phyloP scores from a whole-genome alignment of 2,113 vertebrate species.

The Notarius lentiginosus region DNA sequence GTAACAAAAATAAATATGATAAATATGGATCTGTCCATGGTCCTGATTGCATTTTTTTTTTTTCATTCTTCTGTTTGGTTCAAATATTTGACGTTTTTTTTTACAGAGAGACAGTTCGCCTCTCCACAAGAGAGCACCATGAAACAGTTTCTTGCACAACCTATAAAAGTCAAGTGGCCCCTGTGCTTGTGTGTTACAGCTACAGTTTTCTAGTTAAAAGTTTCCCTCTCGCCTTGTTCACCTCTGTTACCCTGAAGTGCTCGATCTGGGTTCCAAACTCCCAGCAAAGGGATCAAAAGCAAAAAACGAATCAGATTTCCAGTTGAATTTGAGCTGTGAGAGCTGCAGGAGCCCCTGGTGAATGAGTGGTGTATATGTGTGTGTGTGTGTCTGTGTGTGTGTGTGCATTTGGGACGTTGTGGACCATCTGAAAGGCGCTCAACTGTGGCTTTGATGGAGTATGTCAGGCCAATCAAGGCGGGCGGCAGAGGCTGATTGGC shows the following conservation, averaged over 20 bases:
- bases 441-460: slow-evolving; percentile 75
- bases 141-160: slow-evolving; percentile 19
- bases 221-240: slow-evolving; percentile 33
- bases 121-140: slow-evolving; percentile 2
- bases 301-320: slow-evolving; percentile 33
- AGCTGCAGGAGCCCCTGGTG: slow-evolving; percentile 20
- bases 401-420: slow-evolving; percentile 58
- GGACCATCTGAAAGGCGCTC: slow-evolving; percentile 53
- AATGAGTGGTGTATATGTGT: not conserved
- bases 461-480: slow-evolving; percentile 79
- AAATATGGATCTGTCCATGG: slow-evolving; percentile 42
- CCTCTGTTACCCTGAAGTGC: slow-evolving; percentile 34
- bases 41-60: slow-evolving; percentile 35
- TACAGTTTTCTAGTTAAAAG: slow-evolving; percentile 41
- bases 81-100: not conserved
- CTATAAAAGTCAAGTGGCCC: slow-evolving; percentile 44
- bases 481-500: slow-evolving; percentile 75
- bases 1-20: too few relatives aligned
- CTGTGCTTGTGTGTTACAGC: slow-evolving; percentile 54
- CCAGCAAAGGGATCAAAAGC: slow-evolving; percentile 30
- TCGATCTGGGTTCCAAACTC: slow-evolving; percentile 27
- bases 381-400: not conserved
- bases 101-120: not conserved
- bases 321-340: slow-evolving; percentile 39
- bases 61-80: not conserved